These are phyloP conservation scores for Muraenolepis orangiensis DNA, from an alignment of 2,797 vertebrate species.

Conservation along the genomic window DNA sequence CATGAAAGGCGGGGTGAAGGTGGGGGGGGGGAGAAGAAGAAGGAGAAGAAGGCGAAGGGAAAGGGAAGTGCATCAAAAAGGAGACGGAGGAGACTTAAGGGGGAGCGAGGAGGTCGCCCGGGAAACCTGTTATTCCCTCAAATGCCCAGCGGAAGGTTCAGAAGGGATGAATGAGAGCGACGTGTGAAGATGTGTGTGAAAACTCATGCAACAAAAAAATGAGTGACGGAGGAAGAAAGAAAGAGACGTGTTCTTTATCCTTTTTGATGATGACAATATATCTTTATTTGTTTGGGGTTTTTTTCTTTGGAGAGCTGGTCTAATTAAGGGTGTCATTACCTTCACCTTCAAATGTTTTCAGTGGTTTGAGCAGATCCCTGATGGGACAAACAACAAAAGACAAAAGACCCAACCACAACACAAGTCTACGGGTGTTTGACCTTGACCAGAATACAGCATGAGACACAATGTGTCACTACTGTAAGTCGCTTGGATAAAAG, in stretches of 20 bases:
- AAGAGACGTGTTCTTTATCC: no score
- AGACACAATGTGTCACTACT: no score
- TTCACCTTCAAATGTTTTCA: background rate
- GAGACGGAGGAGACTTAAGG: conserved; percentile 22
- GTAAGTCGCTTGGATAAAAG: no score
- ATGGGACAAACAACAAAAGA: background rate
- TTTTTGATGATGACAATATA: background rate
- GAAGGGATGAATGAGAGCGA: no score
- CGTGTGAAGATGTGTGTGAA: no score
- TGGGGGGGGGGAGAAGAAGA: background rate
- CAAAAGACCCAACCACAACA: background rate
- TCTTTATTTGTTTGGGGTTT: background rate
- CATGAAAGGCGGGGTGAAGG: conserved; percentile 37
- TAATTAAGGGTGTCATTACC: background rate
- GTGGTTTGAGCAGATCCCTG: background rate
- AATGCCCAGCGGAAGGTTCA: no score
- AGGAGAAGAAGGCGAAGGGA: no score
- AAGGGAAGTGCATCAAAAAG: conserved; percentile 15
- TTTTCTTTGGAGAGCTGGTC: background rate
- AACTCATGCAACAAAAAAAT: no score
- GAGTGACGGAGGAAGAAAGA: no score
- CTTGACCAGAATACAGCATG: background rate
- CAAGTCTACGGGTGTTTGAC: background rate
- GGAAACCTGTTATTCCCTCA: no score
- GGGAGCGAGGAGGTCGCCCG: background rate